phyloP scores from a whole-genome alignment of 2,797 vertebrate species.

The Centropyge bicolor region DNA sequence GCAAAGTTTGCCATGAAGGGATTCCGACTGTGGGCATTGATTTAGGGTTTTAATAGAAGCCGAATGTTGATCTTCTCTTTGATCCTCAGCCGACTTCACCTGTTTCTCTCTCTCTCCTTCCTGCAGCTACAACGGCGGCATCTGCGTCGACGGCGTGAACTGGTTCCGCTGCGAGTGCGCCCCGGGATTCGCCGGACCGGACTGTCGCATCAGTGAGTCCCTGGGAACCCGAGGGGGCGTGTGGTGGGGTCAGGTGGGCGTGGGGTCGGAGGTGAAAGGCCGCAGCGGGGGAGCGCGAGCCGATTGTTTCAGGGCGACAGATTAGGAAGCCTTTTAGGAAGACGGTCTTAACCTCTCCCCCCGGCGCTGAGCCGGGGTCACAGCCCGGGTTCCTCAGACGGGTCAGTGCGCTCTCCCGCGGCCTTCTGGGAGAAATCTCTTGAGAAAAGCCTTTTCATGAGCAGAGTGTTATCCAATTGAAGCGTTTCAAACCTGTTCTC shows the following conservation, averaged over 20 bases:
- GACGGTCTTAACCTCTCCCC: conserved; percentile 66
- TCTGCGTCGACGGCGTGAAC: conserved; percentile 95
- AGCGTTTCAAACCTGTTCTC: conserved; percentile 8
- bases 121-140: conserved; percentile 92
- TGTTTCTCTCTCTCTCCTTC: conserved; percentile 15
- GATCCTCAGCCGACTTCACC: neutral
- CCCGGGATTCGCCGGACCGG: conserved; percentile 93
- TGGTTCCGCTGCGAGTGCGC: conserved; percentile 98
- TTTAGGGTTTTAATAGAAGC: neutral
- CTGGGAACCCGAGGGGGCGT: conserved; percentile 55
- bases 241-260: conserved; percentile 47
- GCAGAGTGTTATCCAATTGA: conserved; percentile 32
- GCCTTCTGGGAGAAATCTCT: conserved; percentile 57
- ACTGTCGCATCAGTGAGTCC: conserved; percentile 98
- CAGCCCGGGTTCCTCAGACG: conserved; percentile 59
- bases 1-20: neutral
- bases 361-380: conserved; percentile 61
- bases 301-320: conserved; percentile 59
- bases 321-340: conserved; percentile 75
- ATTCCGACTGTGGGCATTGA: neutral
- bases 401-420: conserved; percentile 61
- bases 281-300: conserved; percentile 47
- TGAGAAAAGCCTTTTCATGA: conserved; percentile 55
- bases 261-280: conserved; percentile 68
- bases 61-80: neutral